These are phyloP conservation scores for Drusus annulatus DNA, from an alignment of 1,140 invertebrate species.

Conservation along the genomic window DNA sequence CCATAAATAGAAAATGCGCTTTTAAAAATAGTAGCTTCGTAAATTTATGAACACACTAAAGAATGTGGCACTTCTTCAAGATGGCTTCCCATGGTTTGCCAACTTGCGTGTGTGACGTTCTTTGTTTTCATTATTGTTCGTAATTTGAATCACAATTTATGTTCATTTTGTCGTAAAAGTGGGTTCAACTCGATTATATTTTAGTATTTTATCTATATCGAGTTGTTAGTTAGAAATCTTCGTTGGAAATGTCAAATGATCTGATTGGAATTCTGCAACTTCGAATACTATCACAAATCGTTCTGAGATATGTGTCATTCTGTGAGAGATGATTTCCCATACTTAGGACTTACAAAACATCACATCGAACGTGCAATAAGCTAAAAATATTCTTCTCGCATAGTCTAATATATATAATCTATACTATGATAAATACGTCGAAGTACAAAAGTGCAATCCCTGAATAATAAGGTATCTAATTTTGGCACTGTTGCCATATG, in stretches of 20 bases:
- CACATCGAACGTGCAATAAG: not conserved
- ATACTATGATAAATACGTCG: constrained; percentile 6
- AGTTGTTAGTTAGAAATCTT: constrained; percentile 62
- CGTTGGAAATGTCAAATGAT: constrained; percentile 49
- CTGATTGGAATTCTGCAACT: constrained; percentile 51
- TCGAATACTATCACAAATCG: constrained; percentile 50
- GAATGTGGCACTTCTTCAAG: constrained; percentile 77
- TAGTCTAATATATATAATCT: no score
- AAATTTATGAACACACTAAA: constrained; percentile 62
- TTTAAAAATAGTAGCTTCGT: constrained; percentile 48
- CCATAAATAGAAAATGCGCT: not conserved
- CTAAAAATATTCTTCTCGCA: not conserved
- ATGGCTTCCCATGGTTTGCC: constrained; percentile 76
- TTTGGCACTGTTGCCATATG: constrained; percentile 55
- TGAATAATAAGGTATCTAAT: constrained; percentile 52
- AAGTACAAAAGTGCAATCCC: constrained; percentile 47
- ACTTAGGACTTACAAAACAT: constrained; percentile 23
- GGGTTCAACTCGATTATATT: constrained; percentile 59
- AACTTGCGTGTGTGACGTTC: constrained; percentile 73
- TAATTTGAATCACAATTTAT: constrained; percentile 62
- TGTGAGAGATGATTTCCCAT: constrained; percentile 44
- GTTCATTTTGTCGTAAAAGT: constrained; percentile 60
- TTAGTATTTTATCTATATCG: constrained; percentile 63
- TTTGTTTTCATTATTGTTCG: constrained; percentile 71
- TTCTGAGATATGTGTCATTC: constrained; percentile 52